phyloP scores from a whole-genome alignment of 1,140 invertebrate species.

The Mya arenaria region DNA sequence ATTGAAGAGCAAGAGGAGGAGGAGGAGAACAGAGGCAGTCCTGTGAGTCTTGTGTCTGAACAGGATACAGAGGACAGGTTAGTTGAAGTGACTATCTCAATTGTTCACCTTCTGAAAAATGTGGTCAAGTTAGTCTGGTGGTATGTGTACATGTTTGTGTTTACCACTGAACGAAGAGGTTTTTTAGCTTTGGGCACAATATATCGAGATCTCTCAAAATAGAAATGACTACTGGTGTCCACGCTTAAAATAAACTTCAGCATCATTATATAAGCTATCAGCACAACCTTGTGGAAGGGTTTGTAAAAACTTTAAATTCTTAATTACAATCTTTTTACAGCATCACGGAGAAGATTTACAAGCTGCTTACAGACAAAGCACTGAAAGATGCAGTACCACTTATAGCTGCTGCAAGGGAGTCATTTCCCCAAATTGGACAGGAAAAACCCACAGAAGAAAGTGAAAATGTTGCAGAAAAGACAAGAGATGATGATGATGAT shows the following conservation, averaged over 20 bases:
- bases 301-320: too few relatives aligned
- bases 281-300: too few relatives aligned
- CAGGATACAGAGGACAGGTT: slow-evolving; percentile 63
- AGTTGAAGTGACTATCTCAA: too few relatives aligned
- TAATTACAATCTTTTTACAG: slow-evolving; percentile 43
- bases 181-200: too few relatives aligned
- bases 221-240: too few relatives aligned
- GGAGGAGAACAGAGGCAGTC: slow-evolving; percentile 66
- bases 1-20: slow-evolving; percentile 69
- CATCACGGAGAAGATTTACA: slow-evolving; percentile 59
- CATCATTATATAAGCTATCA: too few relatives aligned
- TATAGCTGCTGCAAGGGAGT: slow-evolving; percentile 58
- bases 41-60: slow-evolving; percentile 59
- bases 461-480: background rate
- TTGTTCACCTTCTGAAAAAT: too few relatives aligned
- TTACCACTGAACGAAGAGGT: too few relatives aligned
- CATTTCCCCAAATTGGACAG: slow-evolving; percentile 56
- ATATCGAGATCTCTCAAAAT: too few relatives aligned
- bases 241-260: too few relatives aligned
- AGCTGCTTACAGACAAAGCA: slow-evolving; percentile 54
- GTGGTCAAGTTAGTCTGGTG: too few relatives aligned
- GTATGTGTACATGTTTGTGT: too few relatives aligned
- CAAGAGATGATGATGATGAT: background rate
- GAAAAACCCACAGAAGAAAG: slow-evolving; percentile 16
- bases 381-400: slow-evolving; percentile 59